Conservation (phyloP, 2,113 vertebrate genomes). For the Peromyscus maniculatus region DNA sequence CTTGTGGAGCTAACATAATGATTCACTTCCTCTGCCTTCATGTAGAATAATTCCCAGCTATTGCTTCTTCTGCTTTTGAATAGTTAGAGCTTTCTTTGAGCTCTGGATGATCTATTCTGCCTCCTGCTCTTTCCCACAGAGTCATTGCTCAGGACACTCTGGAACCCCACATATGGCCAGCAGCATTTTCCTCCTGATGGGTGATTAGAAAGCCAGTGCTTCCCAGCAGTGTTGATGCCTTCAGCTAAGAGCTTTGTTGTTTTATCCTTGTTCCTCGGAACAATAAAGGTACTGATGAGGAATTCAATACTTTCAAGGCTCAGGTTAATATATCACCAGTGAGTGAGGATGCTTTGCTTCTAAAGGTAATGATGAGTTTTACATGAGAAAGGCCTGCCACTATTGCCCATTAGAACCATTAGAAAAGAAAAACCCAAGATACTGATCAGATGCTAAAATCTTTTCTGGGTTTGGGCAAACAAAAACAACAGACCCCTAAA, state of each 20-base stretch:
- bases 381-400: not conserved
- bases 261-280: not conserved
- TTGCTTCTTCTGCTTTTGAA: not conserved
- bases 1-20: constrained; percentile 49
- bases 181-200: not conserved
- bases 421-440: not conserved
- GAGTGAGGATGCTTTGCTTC: not conserved
- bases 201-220: not conserved
- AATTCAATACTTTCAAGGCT: not conserved
- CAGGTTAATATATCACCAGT: not conserved
- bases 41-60: not conserved
- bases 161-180: too few relatives aligned
- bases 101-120: not conserved
- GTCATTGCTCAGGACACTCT: not conserved
- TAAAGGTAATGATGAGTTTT: not conserved
- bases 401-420: not conserved
- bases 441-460: not conserved
- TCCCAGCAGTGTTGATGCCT: not conserved
- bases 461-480: not conserved
- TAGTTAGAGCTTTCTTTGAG: not conserved
- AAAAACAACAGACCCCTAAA: not conserved
- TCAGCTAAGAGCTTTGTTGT: not conserved
- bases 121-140: not conserved
- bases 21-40: not conserved
- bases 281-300: not conserved